phyloP scores from a whole-genome alignment of 2,888 invertebrate species.

The Trachelus stipa region DNA sequence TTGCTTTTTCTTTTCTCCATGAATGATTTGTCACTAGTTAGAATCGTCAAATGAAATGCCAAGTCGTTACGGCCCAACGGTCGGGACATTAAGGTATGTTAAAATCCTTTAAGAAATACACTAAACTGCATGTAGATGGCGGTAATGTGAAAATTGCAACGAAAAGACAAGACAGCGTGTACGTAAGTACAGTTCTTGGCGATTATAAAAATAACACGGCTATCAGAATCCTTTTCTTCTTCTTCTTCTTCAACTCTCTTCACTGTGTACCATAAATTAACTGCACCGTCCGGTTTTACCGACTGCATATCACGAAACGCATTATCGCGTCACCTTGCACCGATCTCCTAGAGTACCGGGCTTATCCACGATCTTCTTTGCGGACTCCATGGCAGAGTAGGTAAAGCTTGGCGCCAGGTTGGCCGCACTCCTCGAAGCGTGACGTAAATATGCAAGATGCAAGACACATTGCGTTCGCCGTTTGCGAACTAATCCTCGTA shows the following conservation, averaged over 20 bases:
- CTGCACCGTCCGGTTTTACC: not conserved
- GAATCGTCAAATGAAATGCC: not conserved
- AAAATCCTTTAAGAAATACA: no score
- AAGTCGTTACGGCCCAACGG: no score
- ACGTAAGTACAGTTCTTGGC: no score
- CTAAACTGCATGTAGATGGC: no score
- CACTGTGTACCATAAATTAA: not conserved
- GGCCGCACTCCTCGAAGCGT: conserved; percentile 52
- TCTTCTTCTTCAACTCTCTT: not conserved
- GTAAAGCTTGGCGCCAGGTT: conserved; percentile 42
- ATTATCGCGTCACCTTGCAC: conserved; percentile 11
- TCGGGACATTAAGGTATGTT: no score
- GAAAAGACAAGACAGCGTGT: no score
- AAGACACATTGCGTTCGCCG: conserved; percentile 53
- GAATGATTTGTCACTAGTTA: not conserved
- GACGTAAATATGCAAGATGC: conserved; percentile 59
- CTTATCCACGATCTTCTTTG: not conserved
- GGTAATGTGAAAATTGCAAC: no score
- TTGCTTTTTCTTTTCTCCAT: not conserved
- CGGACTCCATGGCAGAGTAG: not conserved
- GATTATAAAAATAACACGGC: not conserved
- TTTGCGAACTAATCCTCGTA: not conserved
- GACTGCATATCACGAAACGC: conserved; percentile 16
- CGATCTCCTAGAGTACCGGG: not conserved
- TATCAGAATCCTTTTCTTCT: not conserved